phyloP scores from a whole-genome alignment of 2,113 vertebrate species.

The Phyllostomus hastatus region DNA sequence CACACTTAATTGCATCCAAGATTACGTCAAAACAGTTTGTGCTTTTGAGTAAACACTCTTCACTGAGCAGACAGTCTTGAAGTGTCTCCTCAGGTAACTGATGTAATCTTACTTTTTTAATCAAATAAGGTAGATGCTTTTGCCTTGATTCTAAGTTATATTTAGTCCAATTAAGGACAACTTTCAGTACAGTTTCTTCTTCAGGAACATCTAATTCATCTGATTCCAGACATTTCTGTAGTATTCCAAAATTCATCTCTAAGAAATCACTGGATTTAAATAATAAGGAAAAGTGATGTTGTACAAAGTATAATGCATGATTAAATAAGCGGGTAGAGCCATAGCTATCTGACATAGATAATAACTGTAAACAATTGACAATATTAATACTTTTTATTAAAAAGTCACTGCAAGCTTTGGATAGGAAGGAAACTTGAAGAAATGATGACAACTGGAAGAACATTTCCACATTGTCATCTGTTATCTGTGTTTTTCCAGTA shows the following conservation, averaged over 20 bases:
- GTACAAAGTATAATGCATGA: conserved; percentile 88
- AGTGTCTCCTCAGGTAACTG: conserved; percentile 87
- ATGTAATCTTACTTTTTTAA: conserved; percentile 90
- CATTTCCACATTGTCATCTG: conserved; percentile 94
- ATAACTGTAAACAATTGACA: conserved; percentile 91
- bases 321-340: conserved; percentile 88
- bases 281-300: conserved; percentile 88
- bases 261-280: conserved; percentile 91
- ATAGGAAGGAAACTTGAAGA: conserved; percentile 93
- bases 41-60: conserved; percentile 81
- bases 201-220: conserved; percentile 89
- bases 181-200: conserved; percentile 89
- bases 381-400: conserved; percentile 92
- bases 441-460: conserved; percentile 96
- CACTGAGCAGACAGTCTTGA: conserved; percentile 82
- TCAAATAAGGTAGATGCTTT: conserved; percentile 85
- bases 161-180: conserved; percentile 89
- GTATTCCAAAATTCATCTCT: conserved; percentile 89
- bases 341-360: conserved; percentile 93
- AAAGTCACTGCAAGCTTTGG: conserved; percentile 95
- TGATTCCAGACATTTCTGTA: conserved; percentile 89
- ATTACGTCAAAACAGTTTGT: conserved; percentile 83
- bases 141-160: conserved; percentile 84
- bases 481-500: conserved; percentile 92
- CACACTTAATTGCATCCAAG: conserved; percentile 83